A percentile compares a stretch with the other conserved stretches of the same genome.
phyloP scores from a whole-genome alignment of 2,888 invertebrate genomes.

The Synanthedon tipuliformis region DNA sequence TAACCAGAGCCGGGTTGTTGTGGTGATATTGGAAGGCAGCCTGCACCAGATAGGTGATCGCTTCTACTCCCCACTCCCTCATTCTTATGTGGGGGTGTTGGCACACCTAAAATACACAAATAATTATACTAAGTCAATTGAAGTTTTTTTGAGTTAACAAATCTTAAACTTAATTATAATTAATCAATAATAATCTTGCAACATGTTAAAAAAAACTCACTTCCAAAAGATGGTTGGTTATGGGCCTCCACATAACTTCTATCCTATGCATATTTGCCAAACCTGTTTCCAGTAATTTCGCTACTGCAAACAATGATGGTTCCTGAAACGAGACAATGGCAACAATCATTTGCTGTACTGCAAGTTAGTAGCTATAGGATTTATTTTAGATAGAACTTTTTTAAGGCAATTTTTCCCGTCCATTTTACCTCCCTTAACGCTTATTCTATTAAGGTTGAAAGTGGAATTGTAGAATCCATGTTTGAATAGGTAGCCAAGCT shows the following conservation, averaged over 20 bases:
- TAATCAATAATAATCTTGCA: not conserved
- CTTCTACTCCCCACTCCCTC: conserved; percentile 98
- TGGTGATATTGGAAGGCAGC: conserved; percentile 91
- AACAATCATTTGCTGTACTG: not conserved
- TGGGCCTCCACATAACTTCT: conserved; percentile 93
- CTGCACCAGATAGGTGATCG: conserved; percentile 92
- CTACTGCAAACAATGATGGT: conserved; percentile 96
- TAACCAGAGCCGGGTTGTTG: conserved; percentile 83
- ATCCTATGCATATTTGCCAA: conserved; percentile 93
- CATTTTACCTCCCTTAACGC: too few relatives aligned
- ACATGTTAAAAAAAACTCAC: conserved; percentile 51
- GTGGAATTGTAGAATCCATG: too few relatives aligned
- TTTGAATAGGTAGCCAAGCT: too few relatives aligned
- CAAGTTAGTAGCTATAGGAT: not conserved
- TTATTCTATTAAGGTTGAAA: too few relatives aligned
- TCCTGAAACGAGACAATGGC: conserved; percentile 69
- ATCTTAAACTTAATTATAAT: not conserved
- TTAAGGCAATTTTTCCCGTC: not conserved
- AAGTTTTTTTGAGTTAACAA: too few relatives aligned
- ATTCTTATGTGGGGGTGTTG: conserved; percentile 95
- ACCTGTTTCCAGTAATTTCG: conserved; percentile 97
- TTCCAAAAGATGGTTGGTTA: conserved; percentile 95
- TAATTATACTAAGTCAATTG: not conserved
- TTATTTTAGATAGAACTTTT: too few relatives aligned
- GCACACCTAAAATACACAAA: conserved; percentile 62